Evolutionary conservation across 1,140 invertebrate species (phyloP).

Genomic region (Hycleus cichorii): DNA sequence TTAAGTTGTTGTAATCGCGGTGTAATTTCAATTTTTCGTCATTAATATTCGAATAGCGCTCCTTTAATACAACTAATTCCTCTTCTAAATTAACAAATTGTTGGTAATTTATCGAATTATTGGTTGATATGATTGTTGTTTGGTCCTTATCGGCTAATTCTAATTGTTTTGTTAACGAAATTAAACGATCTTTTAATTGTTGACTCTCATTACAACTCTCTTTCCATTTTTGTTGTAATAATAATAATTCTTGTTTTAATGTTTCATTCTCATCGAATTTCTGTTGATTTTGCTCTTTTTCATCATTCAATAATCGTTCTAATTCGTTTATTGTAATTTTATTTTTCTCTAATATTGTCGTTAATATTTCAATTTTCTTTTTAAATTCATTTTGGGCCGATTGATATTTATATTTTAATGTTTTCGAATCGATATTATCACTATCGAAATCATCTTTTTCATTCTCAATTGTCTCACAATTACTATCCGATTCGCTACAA

Average conservation of each 20-base stretch:
- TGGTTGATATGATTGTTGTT: constrained; percentile 8
- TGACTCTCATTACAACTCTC: constrained; percentile 42
- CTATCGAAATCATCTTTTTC: constrained; percentile 11
- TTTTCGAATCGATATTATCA: constrained; percentile 36
- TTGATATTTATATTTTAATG: constrained; percentile 37
- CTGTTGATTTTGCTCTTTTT: constrained; percentile 35
- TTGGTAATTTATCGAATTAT: constrained; percentile 17
- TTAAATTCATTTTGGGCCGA: constrained; percentile 39
- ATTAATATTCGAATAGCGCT: constrained; percentile 43
- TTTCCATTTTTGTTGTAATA: constrained; percentile 39
- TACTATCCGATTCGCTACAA: too few relatives aligned
- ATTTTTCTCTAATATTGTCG: constrained; percentile 39
- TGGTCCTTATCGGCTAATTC: not conserved
- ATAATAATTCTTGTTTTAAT: constrained; percentile 42
- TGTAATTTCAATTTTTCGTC: constrained; percentile 44
- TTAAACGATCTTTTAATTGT: constrained; percentile 36
- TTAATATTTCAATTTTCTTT: constrained; percentile 39
- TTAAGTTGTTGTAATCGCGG: constrained; percentile 36
- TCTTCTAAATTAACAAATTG: constrained; percentile 40
- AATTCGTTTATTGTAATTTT: constrained; percentile 36
- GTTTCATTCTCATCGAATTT: constrained; percentile 38
- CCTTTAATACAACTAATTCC: constrained; percentile 46
- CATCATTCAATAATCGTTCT: constrained; percentile 35
- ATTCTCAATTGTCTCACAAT: too few relatives aligned
- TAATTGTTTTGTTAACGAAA: constrained; percentile 12